Evolutionary conservation across 2,888 invertebrate species (phyloP), one percentile per base, ranked within the genome.

Genomic region (Rhagium mordax): DNA sequence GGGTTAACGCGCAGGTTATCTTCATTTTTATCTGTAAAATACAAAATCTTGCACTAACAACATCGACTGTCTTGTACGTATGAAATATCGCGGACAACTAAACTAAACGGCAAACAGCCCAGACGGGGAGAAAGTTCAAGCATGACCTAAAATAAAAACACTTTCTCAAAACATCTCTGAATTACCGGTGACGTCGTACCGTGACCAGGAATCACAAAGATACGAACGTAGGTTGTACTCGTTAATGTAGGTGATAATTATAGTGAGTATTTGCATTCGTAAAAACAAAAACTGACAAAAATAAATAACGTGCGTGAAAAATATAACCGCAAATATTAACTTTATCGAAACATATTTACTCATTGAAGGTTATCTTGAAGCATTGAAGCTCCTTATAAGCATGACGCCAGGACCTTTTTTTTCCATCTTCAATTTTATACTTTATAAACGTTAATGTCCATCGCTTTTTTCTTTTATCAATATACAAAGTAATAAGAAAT

Each of bases 1-100:
- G 88, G 82, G 3, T 33, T 41, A 78, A 18, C 55, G 71, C 87
- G 85, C 55, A 88, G 87, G 78, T 89, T 86, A 75, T 89, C 81
- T 80, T 90, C 90, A 84, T 89, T 88, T 29, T 80, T 76, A 68
- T 71, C 79, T 79, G 64, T 51, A 78, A 79, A 71, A 71, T 53
- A 74, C 62, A 60, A 74, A 71, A 41, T 20, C 48, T 61, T 24
- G 21, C 64, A 55, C 59, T 18, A 47, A 27, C 18, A 33, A n/a
- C 24, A 57, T 18, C 8, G 7, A 33, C 65, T 10, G 41, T 57
- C 27, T 69, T 67, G 29, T 47, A 13, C 16, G 33, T 5, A 51
- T 55, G 51, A 73, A 68, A 55, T 18, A 71, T 69, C 69, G 70
- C 51, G 72, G 53, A 61, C 61, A 33, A 75, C 74, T 75, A 71